A percentile compares a stretch with the other conserved stretches of the same genome.
Conservation (phyloP, 1,140 invertebrate species). For the Pomacea maculata region DNA sequence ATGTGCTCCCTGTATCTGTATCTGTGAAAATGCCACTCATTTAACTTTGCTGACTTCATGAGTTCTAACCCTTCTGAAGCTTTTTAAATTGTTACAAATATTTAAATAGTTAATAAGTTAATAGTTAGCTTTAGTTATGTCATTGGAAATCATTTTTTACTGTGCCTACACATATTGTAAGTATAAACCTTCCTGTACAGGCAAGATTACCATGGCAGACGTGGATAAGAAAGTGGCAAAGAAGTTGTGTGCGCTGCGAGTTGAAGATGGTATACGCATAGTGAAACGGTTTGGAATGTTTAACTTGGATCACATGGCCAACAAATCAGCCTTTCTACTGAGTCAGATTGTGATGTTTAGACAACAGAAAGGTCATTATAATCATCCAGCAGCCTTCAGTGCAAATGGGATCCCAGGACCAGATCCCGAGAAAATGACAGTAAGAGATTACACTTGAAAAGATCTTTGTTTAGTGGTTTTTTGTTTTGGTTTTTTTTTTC, state of each 20-base stretch:
- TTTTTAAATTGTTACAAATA: too few relatives aligned
- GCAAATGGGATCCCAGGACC: too few relatives aligned
- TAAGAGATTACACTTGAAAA: not conserved
- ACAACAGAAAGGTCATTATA: too few relatives aligned
- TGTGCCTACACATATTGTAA: not conserved
- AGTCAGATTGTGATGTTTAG: constrained; percentile 1
- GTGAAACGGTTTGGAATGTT: not conserved
- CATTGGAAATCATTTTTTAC: not conserved
- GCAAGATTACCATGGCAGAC: not conserved
- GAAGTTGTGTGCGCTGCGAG: not conserved
- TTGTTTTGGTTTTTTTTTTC: too few relatives aligned
- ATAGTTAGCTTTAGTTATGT: not conserved
- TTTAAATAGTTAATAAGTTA: too few relatives aligned
- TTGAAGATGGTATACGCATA: not conserved
- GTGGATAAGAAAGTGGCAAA: not conserved
- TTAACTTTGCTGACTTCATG: too few relatives aligned
- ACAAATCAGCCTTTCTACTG: not conserved
- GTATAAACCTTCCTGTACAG: not conserved
- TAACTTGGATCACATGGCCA: not conserved
- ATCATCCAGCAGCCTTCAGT: too few relatives aligned
- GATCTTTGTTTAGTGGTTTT: not conserved
- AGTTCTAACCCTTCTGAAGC: too few relatives aligned
- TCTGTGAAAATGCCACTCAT: too few relatives aligned
- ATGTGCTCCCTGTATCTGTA: too few relatives aligned
- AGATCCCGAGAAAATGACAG: not conserved